These are phyloP conservation scores for Eustalomyia histrio DNA, from an alignment of 2,888 invertebrate species.

Conservation along the genomic window DNA sequence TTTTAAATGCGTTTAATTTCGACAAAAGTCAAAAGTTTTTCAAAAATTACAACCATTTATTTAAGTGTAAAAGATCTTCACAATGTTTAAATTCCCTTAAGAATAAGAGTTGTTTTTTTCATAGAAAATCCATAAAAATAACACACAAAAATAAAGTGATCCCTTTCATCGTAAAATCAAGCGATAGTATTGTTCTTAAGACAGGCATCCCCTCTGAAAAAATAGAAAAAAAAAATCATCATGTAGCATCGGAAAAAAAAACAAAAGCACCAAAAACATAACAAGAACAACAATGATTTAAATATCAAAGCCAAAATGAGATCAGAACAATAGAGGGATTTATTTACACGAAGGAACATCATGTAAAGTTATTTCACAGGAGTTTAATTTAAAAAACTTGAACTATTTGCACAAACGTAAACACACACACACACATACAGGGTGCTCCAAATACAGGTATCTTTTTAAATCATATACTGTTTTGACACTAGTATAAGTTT, in stretches of 20 bases:
- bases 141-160: slow-evolving; percentile 38
- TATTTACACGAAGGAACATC: slow-evolving; percentile 46
- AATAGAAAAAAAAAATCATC: slow-evolving; percentile 42
- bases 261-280: slow-evolving; percentile 39
- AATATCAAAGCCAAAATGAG: slow-evolving; percentile 61
- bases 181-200: slow-evolving; percentile 23
- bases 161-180: slow-evolving; percentile 30
- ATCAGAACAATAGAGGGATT: slow-evolving; percentile 61
- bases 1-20: too few relatives aligned
- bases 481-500: too few relatives aligned
- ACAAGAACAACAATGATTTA: slow-evolving; percentile 59
- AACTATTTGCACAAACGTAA: slow-evolving; percentile 28
- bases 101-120: slow-evolving; percentile 17
- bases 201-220: slow-evolving; percentile 17
- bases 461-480: too few relatives aligned
- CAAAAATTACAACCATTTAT: background rate
- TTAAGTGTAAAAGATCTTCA: slow-evolving; percentile 12
- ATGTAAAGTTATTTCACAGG: slow-evolving; percentile 63
- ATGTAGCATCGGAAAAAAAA: slow-evolving; percentile 30
- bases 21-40: too few relatives aligned
- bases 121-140: slow-evolving; percentile 46
- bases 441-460: too few relatives aligned
- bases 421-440: background rate
- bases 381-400: slow-evolving; percentile 55
- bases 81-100: background rate